A percentile compares a stretch with the other conserved stretches of the same genome.
These are phyloP conservation scores for Marasmarcha lunaedactyla DNA, from an alignment of 2,888 invertebrate species.

Conservation along the genomic window DNA sequence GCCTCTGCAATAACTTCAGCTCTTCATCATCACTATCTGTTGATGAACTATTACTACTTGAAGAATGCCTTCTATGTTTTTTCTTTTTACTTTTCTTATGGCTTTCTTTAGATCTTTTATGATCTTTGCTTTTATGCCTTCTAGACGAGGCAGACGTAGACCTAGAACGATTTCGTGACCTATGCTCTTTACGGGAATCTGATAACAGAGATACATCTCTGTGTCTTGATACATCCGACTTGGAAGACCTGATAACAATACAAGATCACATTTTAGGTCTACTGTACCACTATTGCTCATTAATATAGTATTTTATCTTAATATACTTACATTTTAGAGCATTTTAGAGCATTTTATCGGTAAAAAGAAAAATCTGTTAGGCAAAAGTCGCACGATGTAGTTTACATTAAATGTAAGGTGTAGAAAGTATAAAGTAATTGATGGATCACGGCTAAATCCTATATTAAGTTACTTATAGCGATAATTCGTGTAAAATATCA, in stretches of 20 bases:
- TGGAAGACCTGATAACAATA: slow-evolving; percentile 39
- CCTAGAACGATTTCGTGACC: slow-evolving; percentile 20
- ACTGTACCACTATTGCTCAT: too few relatives aligned
- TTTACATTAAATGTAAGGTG: too few relatives aligned
- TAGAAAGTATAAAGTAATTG: too few relatives aligned
- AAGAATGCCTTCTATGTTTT: slow-evolving; percentile 29
- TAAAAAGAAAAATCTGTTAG: too few relatives aligned
- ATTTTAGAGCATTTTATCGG: too few relatives aligned
- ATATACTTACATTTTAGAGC: too few relatives aligned
- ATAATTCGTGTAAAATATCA: too few relatives aligned
- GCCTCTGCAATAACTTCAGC: slow-evolving; percentile 75
- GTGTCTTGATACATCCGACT: slow-evolving; percentile 25
- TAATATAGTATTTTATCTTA: too few relatives aligned
- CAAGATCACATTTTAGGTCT: too few relatives aligned
- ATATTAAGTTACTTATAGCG: too few relatives aligned
- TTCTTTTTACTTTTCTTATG: slow-evolving; percentile 30
- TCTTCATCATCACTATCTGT: slow-evolving; percentile 66
- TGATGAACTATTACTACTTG: slow-evolving; percentile 36
- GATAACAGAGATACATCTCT: slow-evolving; percentile 26
- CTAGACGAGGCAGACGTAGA: slow-evolving; percentile 21
- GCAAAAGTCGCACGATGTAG: too few relatives aligned
- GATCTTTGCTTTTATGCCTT: slow-evolving; percentile 23
- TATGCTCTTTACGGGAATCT: slow-evolving; percentile 24
- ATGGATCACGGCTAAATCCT: too few relatives aligned
- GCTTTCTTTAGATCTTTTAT: slow-evolving; percentile 19